Percentiles rank a stretch among this genome's conserved stretches.
phyloP scores from a whole-genome alignment of 2,888 invertebrate genomes.

The Oscheius sp. region DNA sequence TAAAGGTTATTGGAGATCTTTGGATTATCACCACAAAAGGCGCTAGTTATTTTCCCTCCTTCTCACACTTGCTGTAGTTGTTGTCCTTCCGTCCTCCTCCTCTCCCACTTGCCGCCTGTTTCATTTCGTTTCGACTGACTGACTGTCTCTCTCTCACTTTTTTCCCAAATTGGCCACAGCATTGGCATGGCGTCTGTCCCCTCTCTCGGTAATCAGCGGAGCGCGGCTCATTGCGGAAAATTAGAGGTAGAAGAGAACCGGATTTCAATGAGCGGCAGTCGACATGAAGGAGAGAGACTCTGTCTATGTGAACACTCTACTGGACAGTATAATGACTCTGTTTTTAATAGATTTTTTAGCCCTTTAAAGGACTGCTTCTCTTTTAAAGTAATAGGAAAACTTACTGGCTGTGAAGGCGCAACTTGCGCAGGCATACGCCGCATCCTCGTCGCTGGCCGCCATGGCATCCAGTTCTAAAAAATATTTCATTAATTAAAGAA shows the following conservation, averaged over 20 bases:
- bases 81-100: not conserved
- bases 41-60: too few species aligned
- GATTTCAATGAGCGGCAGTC: conserved; percentile 28
- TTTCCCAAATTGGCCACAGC: not conserved
- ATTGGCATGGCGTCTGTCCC: not conserved
- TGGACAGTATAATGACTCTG: conserved; percentile 22
- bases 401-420: conserved; percentile 59
- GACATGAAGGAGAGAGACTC: conserved; percentile 6
- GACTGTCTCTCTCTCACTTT: conserved; percentile 3
- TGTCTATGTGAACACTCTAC: not conserved
- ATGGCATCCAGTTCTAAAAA: conserved; percentile 55
- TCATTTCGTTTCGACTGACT: not conserved
- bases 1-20: too few species aligned
- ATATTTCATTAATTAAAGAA: not conserved
- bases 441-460: conserved; percentile 51
- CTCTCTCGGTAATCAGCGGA: conserved; percentile 29
- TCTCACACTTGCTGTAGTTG: too few species aligned
- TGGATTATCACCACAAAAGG: too few species aligned
- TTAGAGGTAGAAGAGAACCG: conserved; percentile 34
- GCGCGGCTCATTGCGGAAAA: conserved; percentile 35
- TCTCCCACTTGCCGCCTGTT: not conserved
- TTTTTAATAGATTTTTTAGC: not conserved
- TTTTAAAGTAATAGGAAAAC: conserved; percentile 32
- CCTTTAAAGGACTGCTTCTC: too few species aligned
- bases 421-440: conserved; percentile 57